Conservation (phyloP, 2,888 invertebrate species). For the Epirrita christyi region DNA sequence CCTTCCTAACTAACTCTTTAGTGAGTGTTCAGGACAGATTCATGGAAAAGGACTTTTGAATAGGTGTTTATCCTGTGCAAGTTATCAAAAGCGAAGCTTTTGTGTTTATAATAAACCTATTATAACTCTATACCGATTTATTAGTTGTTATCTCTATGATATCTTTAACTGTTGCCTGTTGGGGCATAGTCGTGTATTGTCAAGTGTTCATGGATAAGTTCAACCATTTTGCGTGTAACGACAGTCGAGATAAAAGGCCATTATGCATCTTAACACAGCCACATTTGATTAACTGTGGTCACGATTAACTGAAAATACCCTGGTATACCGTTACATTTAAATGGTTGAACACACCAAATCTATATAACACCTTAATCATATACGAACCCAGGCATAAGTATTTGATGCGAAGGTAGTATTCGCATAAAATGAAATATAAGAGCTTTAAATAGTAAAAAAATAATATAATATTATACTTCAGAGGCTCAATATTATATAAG, state of each 20-base stretch:
- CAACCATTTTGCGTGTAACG: conserved; percentile 15
- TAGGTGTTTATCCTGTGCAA: conserved; percentile 53
- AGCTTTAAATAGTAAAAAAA: conserved; percentile 84
- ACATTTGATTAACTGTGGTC: neutral
- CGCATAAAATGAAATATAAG: conserved; percentile 81
- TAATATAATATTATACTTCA: conserved; percentile 79
- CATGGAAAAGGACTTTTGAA: conserved; percentile 47
- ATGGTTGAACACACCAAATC: conserved; percentile 27
- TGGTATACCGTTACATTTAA: neutral
- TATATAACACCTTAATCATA: conserved; percentile 25
- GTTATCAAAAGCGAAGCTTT: conserved; percentile 80
- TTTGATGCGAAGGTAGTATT: conserved; percentile 71
- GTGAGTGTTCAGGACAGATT: conserved; percentile 66
- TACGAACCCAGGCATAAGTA: conserved; percentile 58
- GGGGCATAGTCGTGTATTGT: conserved; percentile 43
- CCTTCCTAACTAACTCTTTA: conserved; percentile 71
- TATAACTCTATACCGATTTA: conserved; percentile 69
- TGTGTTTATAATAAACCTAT: conserved; percentile 68
- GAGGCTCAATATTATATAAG: conserved; percentile 81
- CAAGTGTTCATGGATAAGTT: conserved; percentile 22
- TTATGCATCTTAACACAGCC: no score
- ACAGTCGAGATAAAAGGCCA: no score
- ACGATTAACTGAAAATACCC: neutral
- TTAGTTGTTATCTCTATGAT: conserved; percentile 70
- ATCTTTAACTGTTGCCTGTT: conserved; percentile 59